A percentile compares a stretch with the other conserved stretches of the same genome.
These are phyloP conservation scores for Nibea coibor DNA, from an alignment of 2,113 vertebrate genomes.

Conservation along the genomic window DNA sequence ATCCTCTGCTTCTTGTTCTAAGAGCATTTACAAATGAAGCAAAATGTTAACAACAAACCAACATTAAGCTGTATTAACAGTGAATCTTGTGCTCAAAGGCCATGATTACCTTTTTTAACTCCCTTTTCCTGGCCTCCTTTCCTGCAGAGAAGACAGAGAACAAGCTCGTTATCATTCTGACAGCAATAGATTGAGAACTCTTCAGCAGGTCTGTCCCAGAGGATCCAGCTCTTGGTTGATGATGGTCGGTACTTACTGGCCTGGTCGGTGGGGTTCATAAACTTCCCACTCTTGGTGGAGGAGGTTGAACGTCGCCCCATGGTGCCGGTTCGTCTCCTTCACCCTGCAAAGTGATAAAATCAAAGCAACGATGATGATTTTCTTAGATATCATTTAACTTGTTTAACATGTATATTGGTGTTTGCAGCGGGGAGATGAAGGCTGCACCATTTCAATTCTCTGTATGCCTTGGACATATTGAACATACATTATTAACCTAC, in stretches of 20 bases:
- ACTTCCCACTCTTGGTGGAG: constrained; percentile 99
- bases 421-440: no score
- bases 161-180: not conserved
- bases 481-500: no score
- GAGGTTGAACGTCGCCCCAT: constrained; percentile 98
- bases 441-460: no score
- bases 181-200: not conserved
- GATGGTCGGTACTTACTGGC: constrained; percentile 89
- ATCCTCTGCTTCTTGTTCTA: constrained; percentile 99
- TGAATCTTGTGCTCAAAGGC: not conserved
- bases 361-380: not conserved
- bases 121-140: constrained; percentile 98
- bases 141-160: constrained; percentile 80
- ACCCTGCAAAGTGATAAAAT: constrained; percentile 41
- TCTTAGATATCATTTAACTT: no score
- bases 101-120: constrained; percentile 93
- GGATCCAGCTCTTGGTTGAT: not conserved
- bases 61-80: not conserved
- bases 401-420: no score
- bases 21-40: not conserved
- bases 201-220: not conserved
- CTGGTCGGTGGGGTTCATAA: constrained; percentile 99
- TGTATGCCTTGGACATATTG: no score
- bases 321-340: constrained; percentile 71
- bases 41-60: not conserved